Percentiles rank a stretch among this genome's conserved stretches.
Evolutionary conservation across 2,888 invertebrate genomes (phyloP).

Genomic region (Agonopterix arenella): DNA sequence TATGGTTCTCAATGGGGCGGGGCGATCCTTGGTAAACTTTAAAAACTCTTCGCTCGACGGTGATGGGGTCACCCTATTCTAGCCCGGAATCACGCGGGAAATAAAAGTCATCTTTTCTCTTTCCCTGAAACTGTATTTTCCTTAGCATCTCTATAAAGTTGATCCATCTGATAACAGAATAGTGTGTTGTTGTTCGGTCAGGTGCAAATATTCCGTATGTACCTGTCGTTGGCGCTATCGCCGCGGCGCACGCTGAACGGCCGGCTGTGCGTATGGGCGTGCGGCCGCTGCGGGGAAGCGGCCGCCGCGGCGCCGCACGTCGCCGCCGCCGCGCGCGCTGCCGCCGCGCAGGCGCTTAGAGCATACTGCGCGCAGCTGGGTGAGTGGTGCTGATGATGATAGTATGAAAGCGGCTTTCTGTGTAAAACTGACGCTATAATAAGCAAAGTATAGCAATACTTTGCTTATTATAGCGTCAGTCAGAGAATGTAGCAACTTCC

Average conservation of each 20-base stretch:
- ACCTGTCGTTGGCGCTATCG: conserved; percentile 91
- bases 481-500: too few relatives aligned
- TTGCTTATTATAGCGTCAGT: too few relatives aligned
- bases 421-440: too few relatives aligned
- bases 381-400: conserved; percentile 30
- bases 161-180: background rate
- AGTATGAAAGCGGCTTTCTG: too few relatives aligned
- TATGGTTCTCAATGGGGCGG: too few relatives aligned
- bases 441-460: too few relatives aligned
- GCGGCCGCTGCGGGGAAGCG: conserved; percentile 90
- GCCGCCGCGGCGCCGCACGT: conserved; percentile 87
- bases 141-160: background rate
- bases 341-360: conserved; percentile 91
- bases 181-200: conserved; percentile 17
- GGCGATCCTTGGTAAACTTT: too few relatives aligned
- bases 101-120: too few relatives aligned
- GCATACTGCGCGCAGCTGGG: conserved; percentile 91
- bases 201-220: conserved; percentile 82
- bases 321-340: conserved; percentile 91
- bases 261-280: conserved; percentile 89
- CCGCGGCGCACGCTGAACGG: conserved; percentile 94
- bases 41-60: too few relatives aligned
- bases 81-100: too few relatives aligned
- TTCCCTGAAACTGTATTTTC: background rate
- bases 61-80: too few relatives aligned